Conservation (phyloP, 2,113 vertebrate species). For the Epinephelus moara region DNA sequence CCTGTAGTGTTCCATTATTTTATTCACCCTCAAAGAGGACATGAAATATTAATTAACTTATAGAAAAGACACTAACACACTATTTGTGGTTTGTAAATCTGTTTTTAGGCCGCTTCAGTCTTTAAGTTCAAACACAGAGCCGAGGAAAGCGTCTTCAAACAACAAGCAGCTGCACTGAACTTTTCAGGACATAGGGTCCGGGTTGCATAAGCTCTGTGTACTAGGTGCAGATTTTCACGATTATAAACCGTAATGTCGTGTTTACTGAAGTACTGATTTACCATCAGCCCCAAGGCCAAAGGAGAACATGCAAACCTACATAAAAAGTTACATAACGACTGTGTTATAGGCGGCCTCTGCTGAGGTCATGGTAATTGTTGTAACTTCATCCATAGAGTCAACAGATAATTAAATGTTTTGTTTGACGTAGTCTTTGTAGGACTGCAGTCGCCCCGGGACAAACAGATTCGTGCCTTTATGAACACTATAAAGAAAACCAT, state of each 20-base stretch:
- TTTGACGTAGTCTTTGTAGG: slow-evolving; percentile 33
- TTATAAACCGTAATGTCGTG: slow-evolving; percentile 48
- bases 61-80: neutral
- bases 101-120: neutral
- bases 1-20: neutral
- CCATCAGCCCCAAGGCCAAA: slow-evolving; percentile 8
- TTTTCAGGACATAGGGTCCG: slow-evolving; percentile 5
- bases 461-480: slow-evolving; percentile 8
- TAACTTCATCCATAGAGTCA: slow-evolving; percentile 30
- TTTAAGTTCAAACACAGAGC: slow-evolving; percentile 8
- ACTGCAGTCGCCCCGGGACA: slow-evolving; percentile 16
- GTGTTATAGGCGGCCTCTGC: slow-evolving; percentile 28
- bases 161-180: neutral
- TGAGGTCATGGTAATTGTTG: slow-evolving; percentile 21
- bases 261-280: slow-evolving; percentile 61
- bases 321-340: slow-evolving; percentile 55
- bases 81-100: neutral
- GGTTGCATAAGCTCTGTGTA: slow-evolving; percentile 47
- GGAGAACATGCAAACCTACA: slow-evolving; percentile 32
- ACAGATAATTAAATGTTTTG: slow-evolving; percentile 58
- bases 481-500: neutral
- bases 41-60: neutral
- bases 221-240: slow-evolving; percentile 9
- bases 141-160: neutral
- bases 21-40: neutral